phyloP scores from a whole-genome alignment of 2,113 vertebrate genomes.

The Haemorhous mexicanus region DNA sequence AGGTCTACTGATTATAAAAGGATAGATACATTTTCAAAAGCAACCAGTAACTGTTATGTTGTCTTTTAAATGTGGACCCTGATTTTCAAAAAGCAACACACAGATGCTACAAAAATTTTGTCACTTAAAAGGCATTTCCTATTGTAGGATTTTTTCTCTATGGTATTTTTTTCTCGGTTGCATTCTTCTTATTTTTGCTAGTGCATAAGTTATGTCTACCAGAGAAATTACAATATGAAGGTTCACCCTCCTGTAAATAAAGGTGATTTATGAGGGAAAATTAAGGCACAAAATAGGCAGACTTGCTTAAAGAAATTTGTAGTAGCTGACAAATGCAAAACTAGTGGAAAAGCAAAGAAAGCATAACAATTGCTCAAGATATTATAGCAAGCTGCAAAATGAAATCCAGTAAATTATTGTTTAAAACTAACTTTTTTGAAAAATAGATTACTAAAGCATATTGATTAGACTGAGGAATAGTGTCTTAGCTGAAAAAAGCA shows the following conservation, averaged over 20 bases:
- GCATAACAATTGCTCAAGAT: background rate
- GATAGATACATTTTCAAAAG: background rate
- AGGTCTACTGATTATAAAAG: background rate
- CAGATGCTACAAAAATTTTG: background rate
- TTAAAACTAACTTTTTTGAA: background rate
- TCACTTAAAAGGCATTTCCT: background rate
- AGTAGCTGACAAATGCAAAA: background rate
- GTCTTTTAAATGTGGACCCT: background rate
- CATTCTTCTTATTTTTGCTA: background rate
- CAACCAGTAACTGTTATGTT: background rate
- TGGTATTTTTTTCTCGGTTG: background rate
- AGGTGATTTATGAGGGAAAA: background rate
- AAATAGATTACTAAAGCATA: background rate
- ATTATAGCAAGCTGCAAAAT: background rate
- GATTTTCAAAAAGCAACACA: background rate
- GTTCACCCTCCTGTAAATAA: background rate
- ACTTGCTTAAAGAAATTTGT: background rate
- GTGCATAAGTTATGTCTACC: background rate
- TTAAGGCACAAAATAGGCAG: background rate
- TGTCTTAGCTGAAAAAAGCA: background rate
- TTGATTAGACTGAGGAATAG: background rate
- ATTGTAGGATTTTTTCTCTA: fast-evolving
- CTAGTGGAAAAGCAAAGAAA: background rate
- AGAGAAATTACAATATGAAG: background rate
- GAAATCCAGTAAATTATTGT: background rate